Evolutionary conservation across 2,888 invertebrate genomes (phyloP).

Genomic region (Leuctra nigra): DNA sequence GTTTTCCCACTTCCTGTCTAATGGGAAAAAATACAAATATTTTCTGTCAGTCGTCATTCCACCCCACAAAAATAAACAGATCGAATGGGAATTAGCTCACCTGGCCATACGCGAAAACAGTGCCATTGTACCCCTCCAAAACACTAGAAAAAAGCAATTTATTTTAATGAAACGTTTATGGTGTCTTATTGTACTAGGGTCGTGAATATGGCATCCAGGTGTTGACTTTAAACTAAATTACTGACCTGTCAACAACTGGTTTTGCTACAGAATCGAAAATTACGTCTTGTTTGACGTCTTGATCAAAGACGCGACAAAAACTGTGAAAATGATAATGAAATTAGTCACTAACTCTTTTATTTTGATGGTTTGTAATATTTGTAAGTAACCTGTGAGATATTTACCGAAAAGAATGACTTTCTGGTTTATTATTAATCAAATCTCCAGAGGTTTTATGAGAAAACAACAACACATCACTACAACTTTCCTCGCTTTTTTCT

Average conservation of each 20-base stretch:
- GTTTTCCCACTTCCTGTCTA: slow-evolving; percentile 52
- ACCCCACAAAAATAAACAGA: no score
- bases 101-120: slow-evolving; percentile 50
- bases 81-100: no score
- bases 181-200: no score
- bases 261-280: slow-evolving; percentile 44
- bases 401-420: background rate
- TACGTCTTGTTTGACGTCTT: slow-evolving; percentile 38
- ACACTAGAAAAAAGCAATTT: slow-evolving; percentile 37
- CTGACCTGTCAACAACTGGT: slow-evolving; percentile 45
- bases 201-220: no score
- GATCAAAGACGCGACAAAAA: slow-evolving; percentile 44
- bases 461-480: background rate
- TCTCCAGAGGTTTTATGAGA: background rate
- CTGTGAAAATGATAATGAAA: slow-evolving; percentile 34
- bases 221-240: no score
- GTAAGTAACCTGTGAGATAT: background rate
- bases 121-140: slow-evolving; percentile 48
- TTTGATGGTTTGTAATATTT: background rate
- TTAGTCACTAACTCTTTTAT: background rate
- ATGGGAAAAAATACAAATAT: slow-evolving; percentile 24
- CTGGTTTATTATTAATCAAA: background rate
- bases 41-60: background rate
- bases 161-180: no score
- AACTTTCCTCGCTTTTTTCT: background rate